Conservation (phyloP, 35 echinoderm and acorn worm species). For the Lytechinus variegatus region DNA sequence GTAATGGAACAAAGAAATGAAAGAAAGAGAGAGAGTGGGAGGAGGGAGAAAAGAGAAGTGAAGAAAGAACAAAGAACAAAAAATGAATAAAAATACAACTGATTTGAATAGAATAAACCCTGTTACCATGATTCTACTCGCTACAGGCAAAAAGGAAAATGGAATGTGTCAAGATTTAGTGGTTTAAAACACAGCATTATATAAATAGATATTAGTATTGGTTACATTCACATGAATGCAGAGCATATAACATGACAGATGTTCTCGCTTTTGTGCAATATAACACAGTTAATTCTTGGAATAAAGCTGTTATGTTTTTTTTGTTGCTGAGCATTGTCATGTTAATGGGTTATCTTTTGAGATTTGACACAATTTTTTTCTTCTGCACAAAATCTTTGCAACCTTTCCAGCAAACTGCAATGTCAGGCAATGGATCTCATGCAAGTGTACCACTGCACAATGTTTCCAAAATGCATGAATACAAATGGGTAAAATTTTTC, state of each 20-base stretch:
- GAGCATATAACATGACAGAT: background rate
- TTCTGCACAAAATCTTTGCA: background rate
- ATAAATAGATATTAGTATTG: background rate
- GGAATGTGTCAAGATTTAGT: background rate
- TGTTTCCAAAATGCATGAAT: background rate
- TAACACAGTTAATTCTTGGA: background rate
- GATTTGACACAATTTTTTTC: background rate
- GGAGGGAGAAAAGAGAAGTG: background rate
- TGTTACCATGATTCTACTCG: background rate
- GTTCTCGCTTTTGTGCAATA: background rate
- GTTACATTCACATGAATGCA: background rate
- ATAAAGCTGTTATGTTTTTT: background rate
- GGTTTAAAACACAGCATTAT: background rate
- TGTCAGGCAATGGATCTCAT: background rate
- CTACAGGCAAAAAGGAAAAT: constrained; percentile 22
- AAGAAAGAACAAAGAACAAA: constrained; percentile 5
- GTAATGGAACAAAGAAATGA: background rate
- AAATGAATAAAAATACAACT: background rate
- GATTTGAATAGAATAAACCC: background rate
- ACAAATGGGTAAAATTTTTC: background rate
- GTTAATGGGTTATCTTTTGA: background rate
- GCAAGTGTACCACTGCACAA: background rate
- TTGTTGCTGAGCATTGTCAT: background rate
- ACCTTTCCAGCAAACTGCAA: background rate
- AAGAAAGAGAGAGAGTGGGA: constrained; percentile 30